Percentiles rank a stretch among this genome's conserved stretches.
These are phyloP conservation scores for Ophiothrix spiculata DNA, from an alignment of 35 echinoderm and acorn worm species.

Conservation along the genomic window DNA sequence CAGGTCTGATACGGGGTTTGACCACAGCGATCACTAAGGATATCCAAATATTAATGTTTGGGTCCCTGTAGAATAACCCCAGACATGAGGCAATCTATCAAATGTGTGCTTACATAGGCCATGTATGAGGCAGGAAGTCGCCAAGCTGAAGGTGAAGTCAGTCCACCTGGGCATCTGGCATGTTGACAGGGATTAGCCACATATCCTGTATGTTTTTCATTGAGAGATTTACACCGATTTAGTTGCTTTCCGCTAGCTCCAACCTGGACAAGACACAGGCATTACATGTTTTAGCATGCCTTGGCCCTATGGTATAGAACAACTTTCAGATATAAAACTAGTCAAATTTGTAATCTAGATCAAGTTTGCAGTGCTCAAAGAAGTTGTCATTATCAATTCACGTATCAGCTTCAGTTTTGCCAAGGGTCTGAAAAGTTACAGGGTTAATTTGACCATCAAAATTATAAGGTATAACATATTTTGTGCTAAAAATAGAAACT, in stretches of 20 bases:
- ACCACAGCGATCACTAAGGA: neutral
- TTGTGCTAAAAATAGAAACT: too few relatives aligned
- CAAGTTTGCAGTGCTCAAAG: too few relatives aligned
- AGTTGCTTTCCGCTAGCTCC: too few relatives aligned
- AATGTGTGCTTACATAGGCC: neutral
- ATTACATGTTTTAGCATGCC: too few relatives aligned
- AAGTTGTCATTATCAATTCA: neutral
- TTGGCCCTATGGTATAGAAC: too few relatives aligned
- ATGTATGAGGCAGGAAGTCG: neutral
- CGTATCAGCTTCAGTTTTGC: neutral
- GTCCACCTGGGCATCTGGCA: neutral
- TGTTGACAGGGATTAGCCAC: neutral
- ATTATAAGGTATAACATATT: too few relatives aligned
- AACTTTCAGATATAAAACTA: too few relatives aligned
- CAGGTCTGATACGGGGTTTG: too few relatives aligned
- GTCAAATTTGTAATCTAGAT: too few relatives aligned
- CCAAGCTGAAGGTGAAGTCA: neutral
- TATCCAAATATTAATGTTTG: neutral
- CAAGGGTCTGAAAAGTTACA: neutral
- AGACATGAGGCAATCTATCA: neutral
- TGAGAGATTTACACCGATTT: too few relatives aligned
- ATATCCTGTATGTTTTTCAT: conserved; percentile 1
- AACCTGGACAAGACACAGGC: too few relatives aligned
- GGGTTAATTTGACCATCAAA: neutral
- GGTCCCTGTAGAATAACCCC: neutral